phyloP scores from a whole-genome alignment of 1,140 invertebrate species.

The Drosophila trapezifrons region DNA sequence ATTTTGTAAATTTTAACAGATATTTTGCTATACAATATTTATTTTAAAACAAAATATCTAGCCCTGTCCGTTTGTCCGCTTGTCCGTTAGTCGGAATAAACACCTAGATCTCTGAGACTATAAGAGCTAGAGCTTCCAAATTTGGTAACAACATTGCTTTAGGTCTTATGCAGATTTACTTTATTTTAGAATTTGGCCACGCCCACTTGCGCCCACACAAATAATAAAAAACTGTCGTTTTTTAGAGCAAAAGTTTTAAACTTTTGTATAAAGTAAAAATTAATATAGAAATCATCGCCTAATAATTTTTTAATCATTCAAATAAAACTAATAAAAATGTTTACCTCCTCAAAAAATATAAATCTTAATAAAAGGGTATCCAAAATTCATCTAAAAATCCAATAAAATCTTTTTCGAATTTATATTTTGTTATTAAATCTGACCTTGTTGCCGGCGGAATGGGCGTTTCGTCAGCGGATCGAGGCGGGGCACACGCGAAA shows the following conservation, averaged over 20 bases:
- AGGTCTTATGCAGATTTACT: neutral
- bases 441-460: constrained; percentile 69
- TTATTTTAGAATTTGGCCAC: neutral
- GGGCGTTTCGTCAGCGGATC: constrained; percentile 28
- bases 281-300: no score
- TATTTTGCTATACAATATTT: neutral
- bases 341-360: no score
- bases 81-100: neutral
- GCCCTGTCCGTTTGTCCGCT: neutral
- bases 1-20: neutral
- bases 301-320: no score
- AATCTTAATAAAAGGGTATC: neutral
- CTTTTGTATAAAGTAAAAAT: no score
- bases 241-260: neutral
- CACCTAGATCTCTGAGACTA: neutral
- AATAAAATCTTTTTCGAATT: constrained; percentile 16
- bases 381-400: neutral
- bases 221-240: no score
- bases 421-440: constrained; percentile 76
- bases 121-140: neutral
- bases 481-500: constrained; percentile 66
- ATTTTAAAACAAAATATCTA: neutral
- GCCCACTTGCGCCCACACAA: neutral
- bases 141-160: neutral
- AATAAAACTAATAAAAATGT: no score